Conservation (phyloP, 2,888 invertebrate species). For the Xylocampa areola region DNA sequence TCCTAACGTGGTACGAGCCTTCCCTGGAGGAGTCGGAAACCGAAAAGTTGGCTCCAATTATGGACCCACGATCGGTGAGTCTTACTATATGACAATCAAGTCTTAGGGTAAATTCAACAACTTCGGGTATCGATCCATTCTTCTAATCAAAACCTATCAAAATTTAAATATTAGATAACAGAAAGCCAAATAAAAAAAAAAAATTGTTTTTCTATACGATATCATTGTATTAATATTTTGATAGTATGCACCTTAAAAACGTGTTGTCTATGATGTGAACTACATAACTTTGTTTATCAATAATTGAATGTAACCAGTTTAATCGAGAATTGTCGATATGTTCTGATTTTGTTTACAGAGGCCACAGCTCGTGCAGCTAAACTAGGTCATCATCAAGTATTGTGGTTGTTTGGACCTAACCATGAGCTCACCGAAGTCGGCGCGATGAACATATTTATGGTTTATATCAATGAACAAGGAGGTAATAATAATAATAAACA, state of each 20-base stretch:
- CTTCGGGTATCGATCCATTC: too few species aligned
- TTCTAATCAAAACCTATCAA: too few species aligned
- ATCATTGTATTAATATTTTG: neutral
- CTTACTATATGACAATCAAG: neutral
- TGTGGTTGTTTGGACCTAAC: slow-evolving; percentile 98
- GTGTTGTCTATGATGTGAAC: slow-evolving; percentile 20
- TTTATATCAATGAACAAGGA: slow-evolving; percentile 96
- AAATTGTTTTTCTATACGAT: neutral
- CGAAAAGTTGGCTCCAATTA: slow-evolving; percentile 99
- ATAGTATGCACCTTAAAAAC: slow-evolving; percentile 5
- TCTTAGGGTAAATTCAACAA: too few species aligned
- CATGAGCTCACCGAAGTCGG: slow-evolving; percentile 99
- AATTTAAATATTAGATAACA: too few species aligned
- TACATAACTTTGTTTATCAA: slow-evolving; percentile 36
- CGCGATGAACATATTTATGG: slow-evolving; percentile 99
- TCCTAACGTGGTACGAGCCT: slow-evolving; percentile 95
- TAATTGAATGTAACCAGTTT: slow-evolving; percentile 28
- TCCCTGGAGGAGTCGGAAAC: slow-evolving; percentile 98
- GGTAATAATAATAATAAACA: slow-evolving; percentile 90
- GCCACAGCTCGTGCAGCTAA: slow-evolving; percentile 94
- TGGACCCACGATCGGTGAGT: slow-evolving; percentile 93
- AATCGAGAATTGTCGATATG: slow-evolving; percentile 33
- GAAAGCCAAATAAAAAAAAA: too few species aligned
- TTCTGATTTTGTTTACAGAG: slow-evolving; percentile 74
- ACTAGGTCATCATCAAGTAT: slow-evolving; percentile 96